phyloP scores from a whole-genome alignment of 2,113 vertebrate genomes.

The Catharus bicknelli region DNA sequence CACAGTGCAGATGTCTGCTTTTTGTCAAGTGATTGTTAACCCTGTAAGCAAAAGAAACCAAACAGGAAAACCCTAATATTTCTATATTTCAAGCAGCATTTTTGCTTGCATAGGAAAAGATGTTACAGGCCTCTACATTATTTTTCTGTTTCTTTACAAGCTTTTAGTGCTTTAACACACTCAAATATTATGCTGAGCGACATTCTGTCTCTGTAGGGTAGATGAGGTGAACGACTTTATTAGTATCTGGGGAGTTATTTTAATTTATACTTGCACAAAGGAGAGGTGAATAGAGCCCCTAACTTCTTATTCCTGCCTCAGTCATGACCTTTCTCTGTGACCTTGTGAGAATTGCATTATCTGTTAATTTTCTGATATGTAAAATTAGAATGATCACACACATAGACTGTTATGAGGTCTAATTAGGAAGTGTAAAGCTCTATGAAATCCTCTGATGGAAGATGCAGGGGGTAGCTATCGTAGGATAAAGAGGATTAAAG shows the following conservation, averaged over 20 bases:
- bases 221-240: constrained; percentile 1
- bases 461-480: not conserved
- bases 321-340: not conserved
- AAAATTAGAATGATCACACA: constrained; percentile 29
- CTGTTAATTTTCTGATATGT: not conserved
- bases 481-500: constrained; percentile 33
- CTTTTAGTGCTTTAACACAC: not conserved
- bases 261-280: constrained; percentile 34
- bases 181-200: not conserved
- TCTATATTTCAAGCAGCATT: not conserved
- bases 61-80: not conserved
- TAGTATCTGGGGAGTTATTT: constrained; percentile 27
- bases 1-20: not conserved
- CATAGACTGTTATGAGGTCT: not conserved
- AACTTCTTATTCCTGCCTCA: constrained; percentile 13
- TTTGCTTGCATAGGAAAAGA: not conserved
- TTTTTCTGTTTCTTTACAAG: not conserved
- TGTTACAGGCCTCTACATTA: not conserved
- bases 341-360: constrained; percentile 30
- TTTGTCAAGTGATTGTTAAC: not conserved
- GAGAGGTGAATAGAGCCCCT: not conserved
- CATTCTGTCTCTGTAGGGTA: not conserved
- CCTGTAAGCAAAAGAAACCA: not conserved
- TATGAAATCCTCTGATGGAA: constrained; percentile 28
- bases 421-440: constrained; percentile 40